Conservation (phyloP, 2,797 vertebrate genomes). For the Enteromius viviparus region DNA sequence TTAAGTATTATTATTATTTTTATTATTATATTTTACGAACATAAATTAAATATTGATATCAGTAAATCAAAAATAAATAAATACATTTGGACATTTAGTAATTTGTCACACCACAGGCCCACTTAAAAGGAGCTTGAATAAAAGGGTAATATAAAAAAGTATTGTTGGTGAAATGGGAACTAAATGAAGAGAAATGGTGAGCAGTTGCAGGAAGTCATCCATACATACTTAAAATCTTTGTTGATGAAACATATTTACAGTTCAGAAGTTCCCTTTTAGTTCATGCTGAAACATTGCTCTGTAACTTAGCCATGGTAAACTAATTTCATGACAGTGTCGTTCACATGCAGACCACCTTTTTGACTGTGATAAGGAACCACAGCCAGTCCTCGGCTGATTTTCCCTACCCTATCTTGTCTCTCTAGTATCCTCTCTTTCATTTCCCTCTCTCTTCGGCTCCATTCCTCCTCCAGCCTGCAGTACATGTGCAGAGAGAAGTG, state of each 20-base stretch:
- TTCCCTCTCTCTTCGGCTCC: constrained; percentile 61
- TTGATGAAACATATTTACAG: neutral
- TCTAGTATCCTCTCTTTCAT: constrained; percentile 57
- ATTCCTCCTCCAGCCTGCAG: constrained; percentile 65
- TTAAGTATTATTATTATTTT: neutral
- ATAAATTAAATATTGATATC: neutral
- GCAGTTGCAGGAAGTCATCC: neutral
- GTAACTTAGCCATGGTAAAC: constrained; percentile 25
- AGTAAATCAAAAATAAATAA: neutral
- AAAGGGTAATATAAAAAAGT: neutral
- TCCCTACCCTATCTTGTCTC: constrained; percentile 5
- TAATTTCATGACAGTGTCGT: constrained; percentile 15
- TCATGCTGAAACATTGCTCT: neutral
- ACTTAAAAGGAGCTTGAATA: neutral
- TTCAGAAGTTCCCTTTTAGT: neutral
- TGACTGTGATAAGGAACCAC: neutral
- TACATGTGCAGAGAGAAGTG: constrained; percentile 68
- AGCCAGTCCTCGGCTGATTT: neutral
- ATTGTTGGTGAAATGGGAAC: neutral
- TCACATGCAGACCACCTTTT: constrained; percentile 4
- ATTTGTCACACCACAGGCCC: neutral
- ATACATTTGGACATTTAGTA: neutral
- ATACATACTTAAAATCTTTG: neutral
- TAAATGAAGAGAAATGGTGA: neutral
- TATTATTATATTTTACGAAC: neutral